Percentiles rank a stretch among this genome's conserved stretches.
Conservation (phyloP, 2,113 vertebrate genomes). For the Edolisoma coerulescens region DNA sequence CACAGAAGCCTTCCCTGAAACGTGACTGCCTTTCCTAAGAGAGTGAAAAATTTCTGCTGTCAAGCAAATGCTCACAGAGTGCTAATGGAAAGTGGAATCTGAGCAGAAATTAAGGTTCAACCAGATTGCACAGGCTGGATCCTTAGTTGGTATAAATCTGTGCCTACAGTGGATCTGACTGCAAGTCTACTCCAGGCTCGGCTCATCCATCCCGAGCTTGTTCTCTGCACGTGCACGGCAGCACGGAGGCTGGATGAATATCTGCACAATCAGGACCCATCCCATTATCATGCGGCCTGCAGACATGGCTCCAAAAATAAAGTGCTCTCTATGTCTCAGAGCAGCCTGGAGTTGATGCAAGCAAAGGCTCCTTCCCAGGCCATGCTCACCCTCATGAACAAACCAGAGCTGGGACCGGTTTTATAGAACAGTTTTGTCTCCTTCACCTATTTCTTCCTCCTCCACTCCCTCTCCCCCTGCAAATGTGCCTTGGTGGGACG, state of each 20-base stretch:
- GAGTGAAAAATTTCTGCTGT: constrained; percentile 43
- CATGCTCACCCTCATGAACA: accelerated
- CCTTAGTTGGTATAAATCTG: neutral
- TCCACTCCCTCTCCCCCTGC: neutral
- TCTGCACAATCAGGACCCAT: neutral
- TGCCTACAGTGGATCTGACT: neutral
- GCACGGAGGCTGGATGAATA: neutral
- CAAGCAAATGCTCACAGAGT: constrained; percentile 17
- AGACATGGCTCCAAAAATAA: neutral
- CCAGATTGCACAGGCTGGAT: neutral
- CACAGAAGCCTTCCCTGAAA: neutral
- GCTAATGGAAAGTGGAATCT: constrained; percentile 2
- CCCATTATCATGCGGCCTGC: neutral
- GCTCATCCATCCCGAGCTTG: neutral
- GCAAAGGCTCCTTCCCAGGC: neutral
- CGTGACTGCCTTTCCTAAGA: neutral
- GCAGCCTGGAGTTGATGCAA: neutral
- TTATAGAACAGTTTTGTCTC: neutral
- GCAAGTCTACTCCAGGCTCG: neutral
- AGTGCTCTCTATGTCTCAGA: neutral
- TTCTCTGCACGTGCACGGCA: neutral
- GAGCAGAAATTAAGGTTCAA: constrained; percentile 11
- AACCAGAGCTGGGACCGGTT: neutral
- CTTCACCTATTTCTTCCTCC: neutral
- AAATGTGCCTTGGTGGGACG: neutral